Evolutionary conservation across 1,140 invertebrate genomes (phyloP), one percentile per base, ranked within the genome.

Genomic region (Oncopeltus fasciatus): DNA sequence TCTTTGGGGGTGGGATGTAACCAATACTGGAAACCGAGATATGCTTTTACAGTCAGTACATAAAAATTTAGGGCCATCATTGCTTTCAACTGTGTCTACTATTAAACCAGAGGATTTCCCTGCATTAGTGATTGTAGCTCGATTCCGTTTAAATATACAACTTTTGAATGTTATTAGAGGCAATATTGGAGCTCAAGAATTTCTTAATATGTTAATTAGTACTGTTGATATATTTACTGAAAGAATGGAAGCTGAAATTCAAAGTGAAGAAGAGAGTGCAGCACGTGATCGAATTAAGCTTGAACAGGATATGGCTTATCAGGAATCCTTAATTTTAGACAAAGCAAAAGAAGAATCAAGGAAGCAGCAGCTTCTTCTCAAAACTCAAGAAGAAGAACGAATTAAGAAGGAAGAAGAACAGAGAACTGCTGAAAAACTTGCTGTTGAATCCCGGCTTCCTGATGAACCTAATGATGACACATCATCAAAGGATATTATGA

Each of bases 1-100:
- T 24, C 81, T 92, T 0, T 97, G 90, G 83, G 92, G 92, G 51
- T 98, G 94, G 94, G 94, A 98, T 74, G 80, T 96, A 64, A 94
- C 92, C 1, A 81, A 83, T 66, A 84, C 89, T 67, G 82, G 83
- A 64, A 95, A 95, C 74, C 85, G 85, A 75, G 79, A 81, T 67
- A 84, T 83, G 89, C 78, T 89, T 64, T 73, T 87, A 61, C 73
- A 78, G 18, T 81, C 83, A n/a, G 78, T 87, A 16, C 79, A 79
- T 28, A 78, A 77, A 57, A 78, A 81, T 58, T 79, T 90, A 63
- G 87, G 87, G 4, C 71, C 76, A 0, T 76, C 80, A 8, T 82
- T 82, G 11, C 65, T 71, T 51, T 51, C 62, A 31, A 87, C 87
- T 67, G 81, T 95, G 64, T 78, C 87, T 70, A 87, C 83, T 76